phyloP scores from a whole-genome alignment of 1,140 invertebrate species.

The Triops longicaudatus region DNA sequence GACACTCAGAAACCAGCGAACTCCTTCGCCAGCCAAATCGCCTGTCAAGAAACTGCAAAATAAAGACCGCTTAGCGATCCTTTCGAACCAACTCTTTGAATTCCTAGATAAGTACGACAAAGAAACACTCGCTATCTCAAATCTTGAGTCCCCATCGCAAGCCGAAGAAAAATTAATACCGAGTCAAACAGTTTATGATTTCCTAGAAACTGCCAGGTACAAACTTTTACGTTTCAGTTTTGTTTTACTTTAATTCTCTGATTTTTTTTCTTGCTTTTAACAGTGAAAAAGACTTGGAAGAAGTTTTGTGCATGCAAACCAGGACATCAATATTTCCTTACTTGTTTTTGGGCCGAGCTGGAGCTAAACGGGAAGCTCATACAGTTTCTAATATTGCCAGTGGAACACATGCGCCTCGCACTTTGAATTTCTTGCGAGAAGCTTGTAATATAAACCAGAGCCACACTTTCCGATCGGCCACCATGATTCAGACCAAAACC shows the following conservation, averaged over 20 bases:
- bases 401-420: not conserved
- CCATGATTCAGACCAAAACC: not conserved
- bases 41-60: slow-evolving; percentile 66
- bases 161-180: slow-evolving; percentile 35
- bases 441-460: slow-evolving; percentile 19
- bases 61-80: slow-evolving; percentile 74
- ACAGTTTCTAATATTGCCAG: not conserved
- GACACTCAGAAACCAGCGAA: slow-evolving; percentile 63
- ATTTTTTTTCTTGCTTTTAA: slow-evolving; percentile 21
- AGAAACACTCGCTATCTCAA: slow-evolving; percentile 54
- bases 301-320: slow-evolving; percentile 54
- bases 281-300: slow-evolving; percentile 55
- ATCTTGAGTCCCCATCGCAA: slow-evolving; percentile 27
- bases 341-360: slow-evolving; percentile 50
- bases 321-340: slow-evolving; percentile 54
- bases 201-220: slow-evolving; percentile 38
- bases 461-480: not conserved
- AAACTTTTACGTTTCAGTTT: slow-evolving; percentile 34
- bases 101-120: slow-evolving; percentile 81
- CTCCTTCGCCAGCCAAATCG: slow-evolving; percentile 62
- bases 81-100: slow-evolving; percentile 84
- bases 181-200: slow-evolving; percentile 37
- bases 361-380: slow-evolving; percentile 35
- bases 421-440: slow-evolving; percentile 23
- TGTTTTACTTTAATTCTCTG: not conserved